Evolutionary conservation across 2,888 invertebrate species (phyloP), one percentile per base, ranked within the genome.

Genomic region (Stenolophus ochropezus): DNA sequence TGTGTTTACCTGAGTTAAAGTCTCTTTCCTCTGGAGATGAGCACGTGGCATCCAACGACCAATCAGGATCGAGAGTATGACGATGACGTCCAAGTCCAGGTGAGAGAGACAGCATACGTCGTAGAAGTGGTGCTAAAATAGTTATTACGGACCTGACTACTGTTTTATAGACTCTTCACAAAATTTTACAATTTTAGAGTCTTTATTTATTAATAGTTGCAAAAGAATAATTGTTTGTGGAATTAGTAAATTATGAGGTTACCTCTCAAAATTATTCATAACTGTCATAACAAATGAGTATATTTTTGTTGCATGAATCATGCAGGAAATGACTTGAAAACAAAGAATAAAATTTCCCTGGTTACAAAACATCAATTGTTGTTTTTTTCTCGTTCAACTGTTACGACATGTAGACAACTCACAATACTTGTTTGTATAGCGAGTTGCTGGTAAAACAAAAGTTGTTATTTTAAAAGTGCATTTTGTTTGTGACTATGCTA

Each of bases 21-120:
- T 71, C 82, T 77, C 65, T 77, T 49, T 78, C 78, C 11, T 58
- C 27, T 20, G 53, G 27, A 20, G 33, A 71, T n/a, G 20, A 56
- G 20, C 65, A 69, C n/a, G 49, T 71, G 77, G 14, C 42, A 65
- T 78, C 78, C 61, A 76, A 56, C 18, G 84, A 82, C 83, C 84
- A 84, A 75, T 82, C 83, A 51, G 83, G 61, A 78, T 83, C 83
- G 25, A 84, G 77, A 18, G 83, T 84, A 61, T 82, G 83, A 20
- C 82, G 69, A 20, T 82, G 77, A 11, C 77, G 77, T 51, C 78
- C 82, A 18, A 82, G 33, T 21, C 77, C 73, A 49, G 82, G 78
- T 16, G 78, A 73, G 33, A 82, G 47, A 14, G 82, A 82, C 58
- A 74, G 27, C 78, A 82, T 82, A 11, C 82, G 82, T 8, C 82